These are phyloP conservation scores for Zeuzera pyrina DNA, from an alignment of 2,888 invertebrate genomes.

Conservation along the genomic window DNA sequence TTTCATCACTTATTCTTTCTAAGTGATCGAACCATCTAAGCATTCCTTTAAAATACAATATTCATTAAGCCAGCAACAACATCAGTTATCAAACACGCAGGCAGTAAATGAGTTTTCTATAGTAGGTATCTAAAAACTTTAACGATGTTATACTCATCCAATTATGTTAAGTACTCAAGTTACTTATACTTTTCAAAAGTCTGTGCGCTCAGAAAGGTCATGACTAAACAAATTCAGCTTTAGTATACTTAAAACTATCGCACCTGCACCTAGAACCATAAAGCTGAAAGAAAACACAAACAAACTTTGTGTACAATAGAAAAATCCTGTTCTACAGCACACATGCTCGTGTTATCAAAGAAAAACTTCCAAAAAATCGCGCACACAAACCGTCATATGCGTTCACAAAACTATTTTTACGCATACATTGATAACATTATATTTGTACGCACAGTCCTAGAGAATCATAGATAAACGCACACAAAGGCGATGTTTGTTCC, in stretches of 20 bases:
- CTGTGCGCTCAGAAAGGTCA: too few relatives aligned
- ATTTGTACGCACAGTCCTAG: not conserved
- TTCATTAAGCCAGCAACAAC: too few relatives aligned
- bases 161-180: too few relatives aligned
- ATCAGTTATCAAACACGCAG: too few relatives aligned
- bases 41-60: too few relatives aligned
- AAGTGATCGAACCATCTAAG: too few relatives aligned
- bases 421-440: slow-evolving; percentile 11
- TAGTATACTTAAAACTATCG: slow-evolving; percentile 11
- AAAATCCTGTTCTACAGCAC: slow-evolving; percentile 5
- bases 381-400: slow-evolving; percentile 16
- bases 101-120: too few relatives aligned
- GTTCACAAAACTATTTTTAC: slow-evolving; percentile 7
- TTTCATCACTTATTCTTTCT: too few relatives aligned
- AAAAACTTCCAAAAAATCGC: slow-evolving; percentile 26
- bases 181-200: too few relatives aligned
- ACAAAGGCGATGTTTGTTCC: slow-evolving; percentile 34
- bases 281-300: slow-evolving; percentile 8
- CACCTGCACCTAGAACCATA: slow-evolving; percentile 10
- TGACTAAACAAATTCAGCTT: too few relatives aligned
- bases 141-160: too few relatives aligned
- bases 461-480: slow-evolving; percentile 35
- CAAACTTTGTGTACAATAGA: slow-evolving; percentile 1
- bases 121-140: too few relatives aligned
- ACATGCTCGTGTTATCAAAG: slow-evolving; percentile 19